Evolutionary conservation across 2,113 vertebrate genomes (phyloP), one percentile per base, ranked within the genome.

Genomic region (Lipophrys pholis): DNA sequence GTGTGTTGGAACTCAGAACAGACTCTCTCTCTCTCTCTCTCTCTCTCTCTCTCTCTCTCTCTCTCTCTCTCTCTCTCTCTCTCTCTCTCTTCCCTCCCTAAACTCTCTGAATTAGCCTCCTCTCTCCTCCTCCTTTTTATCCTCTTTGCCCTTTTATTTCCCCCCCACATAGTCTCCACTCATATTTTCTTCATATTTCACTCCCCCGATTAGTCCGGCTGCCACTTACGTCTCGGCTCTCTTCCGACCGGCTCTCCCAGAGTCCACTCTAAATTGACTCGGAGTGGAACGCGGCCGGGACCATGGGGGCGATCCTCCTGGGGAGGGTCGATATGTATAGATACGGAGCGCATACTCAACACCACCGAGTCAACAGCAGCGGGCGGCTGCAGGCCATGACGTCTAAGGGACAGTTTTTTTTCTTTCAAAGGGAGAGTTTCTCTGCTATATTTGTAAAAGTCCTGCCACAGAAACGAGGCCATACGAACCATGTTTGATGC

Each of bases 201-300:
- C 21, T 30, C 21, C 21, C 21, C 21, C 21, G 21, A 30, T 30
- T 30, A 30, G 21, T 30, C 30, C 75, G 80, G 43, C 80, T 84
- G 83, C 83, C 86, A 70, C 64, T 81, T 30, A 11, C n/a, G 38
- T 73, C 67, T 45, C 41, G 2, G 69, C 80, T 75, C 68, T 86
- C 63, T 61, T 30, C 21, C 2, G 21, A 4, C 21, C 21, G 21
- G 21, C 21, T n/a, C 21, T 30, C 21, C 21, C 21, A 30, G 21
- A 76, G 70, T 69, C 75, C 58, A 60, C 7, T 82, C 90, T 84
- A 90, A 89, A 87, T 85, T 85, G 86, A 89, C 67, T 87, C 40
- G 65, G 75, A 83, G 79, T 73, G 82, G 84, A 60, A 54, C 69
- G 69, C 68, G 56, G 72, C 78, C 55, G 78, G 84, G 83, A 56